Evolutionary conservation across 2,888 invertebrate species (phyloP).

Genomic region (Cryptus viduatorius): DNA sequence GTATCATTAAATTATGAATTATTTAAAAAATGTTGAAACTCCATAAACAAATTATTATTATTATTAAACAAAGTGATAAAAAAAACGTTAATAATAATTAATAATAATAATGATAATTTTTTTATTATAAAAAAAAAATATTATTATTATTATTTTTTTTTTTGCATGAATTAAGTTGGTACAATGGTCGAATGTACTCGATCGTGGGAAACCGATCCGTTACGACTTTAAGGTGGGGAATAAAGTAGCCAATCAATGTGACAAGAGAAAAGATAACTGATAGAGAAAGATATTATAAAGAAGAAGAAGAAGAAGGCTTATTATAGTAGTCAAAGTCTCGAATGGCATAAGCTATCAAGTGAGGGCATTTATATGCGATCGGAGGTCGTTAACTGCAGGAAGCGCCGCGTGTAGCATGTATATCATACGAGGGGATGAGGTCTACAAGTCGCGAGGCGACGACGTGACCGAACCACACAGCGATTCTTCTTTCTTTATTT

Average conservation of each 20-base stretch:
- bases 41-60: too few relatives aligned
- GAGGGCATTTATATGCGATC: slow-evolving; percentile 80
- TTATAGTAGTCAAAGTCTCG: slow-evolving; percentile 50
- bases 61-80: too few relatives aligned
- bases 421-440: slow-evolving; percentile 36
- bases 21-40: too few relatives aligned
- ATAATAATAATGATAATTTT: too few relatives aligned
- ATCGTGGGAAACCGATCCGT: slow-evolving; percentile 4
- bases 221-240: not conserved
- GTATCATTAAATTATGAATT: too few relatives aligned
- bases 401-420: slow-evolving; percentile 76
- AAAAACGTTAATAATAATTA: too few relatives aligned
- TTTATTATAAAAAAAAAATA: not conserved
- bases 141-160: not conserved
- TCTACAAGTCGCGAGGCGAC: slow-evolving; percentile 51
- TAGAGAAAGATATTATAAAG: slow-evolving; percentile 15
- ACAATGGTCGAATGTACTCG: not conserved
- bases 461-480: slow-evolving; percentile 52
- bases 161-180: not conserved
- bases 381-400: slow-evolving; percentile 84
- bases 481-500: slow-evolving; percentile 50
- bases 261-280: slow-evolving; percentile 25
- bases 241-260: not conserved
- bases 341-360: slow-evolving; percentile 74
- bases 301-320: slow-evolving; percentile 34